Conservation (phyloP, 2,797 vertebrate genomes). For the Smutsia temminckii region DNA sequence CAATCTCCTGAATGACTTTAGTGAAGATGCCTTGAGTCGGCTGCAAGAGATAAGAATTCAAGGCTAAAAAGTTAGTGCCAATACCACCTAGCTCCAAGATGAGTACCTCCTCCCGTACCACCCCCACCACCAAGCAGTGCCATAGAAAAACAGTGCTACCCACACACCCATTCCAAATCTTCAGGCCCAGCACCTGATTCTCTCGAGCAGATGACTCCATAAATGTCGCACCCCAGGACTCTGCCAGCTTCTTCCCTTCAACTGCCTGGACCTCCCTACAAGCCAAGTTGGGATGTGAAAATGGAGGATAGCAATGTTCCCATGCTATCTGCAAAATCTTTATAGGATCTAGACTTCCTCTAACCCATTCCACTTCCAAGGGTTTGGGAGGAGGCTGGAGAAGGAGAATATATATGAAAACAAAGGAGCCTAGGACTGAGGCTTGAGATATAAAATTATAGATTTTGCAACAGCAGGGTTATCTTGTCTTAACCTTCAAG, state of each 20-base stretch:
- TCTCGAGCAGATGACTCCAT: conserved; percentile 93
- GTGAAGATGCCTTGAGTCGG: conserved; percentile 75
- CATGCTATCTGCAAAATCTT: conserved; percentile 44
- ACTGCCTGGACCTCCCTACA: conserved; percentile 89
- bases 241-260: conserved; percentile 92
- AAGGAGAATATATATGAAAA: background rate
- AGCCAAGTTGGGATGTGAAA: conserved; percentile 1
- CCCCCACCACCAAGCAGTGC: background rate
- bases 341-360: conserved; percentile 1
- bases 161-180: background rate
- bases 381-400: background rate
- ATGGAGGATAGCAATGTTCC: background rate
- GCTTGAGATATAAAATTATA: background rate
- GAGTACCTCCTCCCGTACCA: background rate
- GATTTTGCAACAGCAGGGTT: background rate
- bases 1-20: conserved; percentile 81
- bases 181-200: conserved; percentile 86
- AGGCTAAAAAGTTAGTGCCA: background rate
- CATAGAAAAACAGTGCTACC: background rate
- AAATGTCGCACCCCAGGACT: conserved; percentile 91
- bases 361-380: background rate
- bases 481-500: background rate
- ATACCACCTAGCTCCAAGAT: background rate
- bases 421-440: background rate
- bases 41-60: conserved; percentile 47